A percentile compares a stretch with the other conserved stretches of the same genome.
Evolutionary conservation across 2,797 vertebrate species (phyloP).

Genomic region (Mus spretus): DNA sequence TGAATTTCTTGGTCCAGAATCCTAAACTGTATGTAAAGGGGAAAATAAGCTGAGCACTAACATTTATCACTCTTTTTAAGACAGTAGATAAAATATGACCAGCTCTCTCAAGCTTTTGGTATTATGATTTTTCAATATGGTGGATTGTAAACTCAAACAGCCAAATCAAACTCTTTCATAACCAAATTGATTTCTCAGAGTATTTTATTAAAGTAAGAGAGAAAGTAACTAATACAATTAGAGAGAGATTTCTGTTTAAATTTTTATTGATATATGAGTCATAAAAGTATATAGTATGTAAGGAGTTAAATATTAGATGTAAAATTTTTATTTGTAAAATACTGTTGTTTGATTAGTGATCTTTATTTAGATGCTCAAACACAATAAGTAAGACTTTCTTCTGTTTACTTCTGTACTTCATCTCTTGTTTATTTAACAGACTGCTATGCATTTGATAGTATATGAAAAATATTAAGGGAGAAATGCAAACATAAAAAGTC

Average conservation of each 20-base stretch:
- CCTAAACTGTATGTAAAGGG: neutral
- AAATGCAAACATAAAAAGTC: neutral
- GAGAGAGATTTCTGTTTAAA: neutral
- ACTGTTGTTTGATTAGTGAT: slow-evolving; percentile 22
- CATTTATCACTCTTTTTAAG: neutral
- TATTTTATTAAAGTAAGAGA: neutral
- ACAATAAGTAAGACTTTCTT: neutral
- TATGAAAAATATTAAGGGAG: neutral
- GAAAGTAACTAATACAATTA: neutral
- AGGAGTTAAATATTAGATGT: neutral
- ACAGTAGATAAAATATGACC: neutral
- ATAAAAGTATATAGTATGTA: neutral
- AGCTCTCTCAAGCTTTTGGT: neutral
- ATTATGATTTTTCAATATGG: neutral
- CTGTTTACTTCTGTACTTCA: neutral
- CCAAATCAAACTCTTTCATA: neutral
- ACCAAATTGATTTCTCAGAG: neutral
- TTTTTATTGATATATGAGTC: neutral
- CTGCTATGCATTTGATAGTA: neutral
- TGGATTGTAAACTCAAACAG: neutral
- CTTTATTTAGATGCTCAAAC: neutral
- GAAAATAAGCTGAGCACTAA: neutral
- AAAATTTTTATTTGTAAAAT: neutral
- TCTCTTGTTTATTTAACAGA: slow-evolving; percentile 3
- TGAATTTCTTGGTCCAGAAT: neutral